Percentiles rank a stretch among this genome's conserved stretches.
phyloP scores from a whole-genome alignment of 2,797 vertebrate genomes.

The Cyprinodon diabolis region DNA sequence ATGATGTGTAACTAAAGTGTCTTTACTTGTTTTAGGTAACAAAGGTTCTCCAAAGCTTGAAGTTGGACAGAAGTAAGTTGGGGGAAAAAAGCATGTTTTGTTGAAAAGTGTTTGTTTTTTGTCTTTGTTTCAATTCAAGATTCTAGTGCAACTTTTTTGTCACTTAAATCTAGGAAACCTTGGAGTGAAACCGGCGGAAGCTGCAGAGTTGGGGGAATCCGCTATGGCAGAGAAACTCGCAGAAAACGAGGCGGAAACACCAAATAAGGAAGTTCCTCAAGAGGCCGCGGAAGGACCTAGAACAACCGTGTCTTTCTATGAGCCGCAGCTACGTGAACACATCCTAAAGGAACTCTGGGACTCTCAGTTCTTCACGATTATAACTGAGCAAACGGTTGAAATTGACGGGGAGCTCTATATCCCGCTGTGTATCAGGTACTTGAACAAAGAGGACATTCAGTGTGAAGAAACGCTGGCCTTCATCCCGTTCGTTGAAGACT shows the following conservation, averaged over 20 bases:
- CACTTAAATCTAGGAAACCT: slow-evolving; percentile 33
- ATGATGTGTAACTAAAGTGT: background rate
- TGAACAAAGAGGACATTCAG: slow-evolving; percentile 79
- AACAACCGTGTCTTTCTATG: slow-evolving; percentile 74
- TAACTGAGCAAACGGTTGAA: slow-evolving; percentile 74
- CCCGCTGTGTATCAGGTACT: slow-evolving; percentile 80
- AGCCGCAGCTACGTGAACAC: slow-evolving; percentile 75
- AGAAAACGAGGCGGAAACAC: slow-evolving; percentile 26
- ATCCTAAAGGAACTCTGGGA: slow-evolving; percentile 81
- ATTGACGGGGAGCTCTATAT: slow-evolving; percentile 75
- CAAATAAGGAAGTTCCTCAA: slow-evolving; percentile 6
- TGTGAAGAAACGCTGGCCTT: slow-evolving; percentile 82
- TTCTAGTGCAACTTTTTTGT: background rate
- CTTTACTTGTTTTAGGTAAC: slow-evolving; percentile 60
- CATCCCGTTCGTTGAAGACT: slow-evolving; percentile 73
- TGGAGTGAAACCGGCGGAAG: slow-evolving; percentile 36
- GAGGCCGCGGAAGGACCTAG: slow-evolving; percentile 36
- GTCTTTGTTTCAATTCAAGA: background rate
- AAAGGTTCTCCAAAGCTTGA: slow-evolving; percentile 58
- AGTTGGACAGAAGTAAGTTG: slow-evolving; percentile 68
- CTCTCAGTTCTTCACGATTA: slow-evolving; percentile 82
- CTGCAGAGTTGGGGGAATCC: slow-evolving; percentile 4
- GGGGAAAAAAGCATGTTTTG: background rate
- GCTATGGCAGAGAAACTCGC: slow-evolving; percentile 21
- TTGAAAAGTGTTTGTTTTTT: background rate